phyloP scores from a whole-genome alignment of 1,140 invertebrate genomes.

The Drosophila mojavensis region DNA sequence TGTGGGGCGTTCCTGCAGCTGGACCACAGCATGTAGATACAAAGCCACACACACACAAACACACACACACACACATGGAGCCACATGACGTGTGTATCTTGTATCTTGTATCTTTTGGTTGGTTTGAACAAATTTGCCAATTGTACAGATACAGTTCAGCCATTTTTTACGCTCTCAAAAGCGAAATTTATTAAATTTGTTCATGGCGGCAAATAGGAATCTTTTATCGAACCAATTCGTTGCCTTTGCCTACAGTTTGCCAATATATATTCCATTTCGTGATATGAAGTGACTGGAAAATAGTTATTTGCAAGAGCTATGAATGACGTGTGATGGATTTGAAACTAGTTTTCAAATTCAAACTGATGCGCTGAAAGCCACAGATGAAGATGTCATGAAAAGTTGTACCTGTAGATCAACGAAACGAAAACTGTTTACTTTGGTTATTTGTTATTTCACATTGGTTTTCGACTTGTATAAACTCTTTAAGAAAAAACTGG shows the following conservation, averaged over 20 bases:
- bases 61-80: background rate
- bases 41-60: conserved; percentile 15
- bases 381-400: too few relatives aligned
- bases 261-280: too few relatives aligned
- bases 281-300: background rate
- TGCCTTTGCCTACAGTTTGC: too few relatives aligned
- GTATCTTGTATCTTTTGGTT: conserved; percentile 22
- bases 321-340: too few relatives aligned
- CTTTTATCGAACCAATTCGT: background rate
- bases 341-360: too few relatives aligned
- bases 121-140: conserved; percentile 61
- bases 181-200: conserved; percentile 19
- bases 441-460: too few relatives aligned
- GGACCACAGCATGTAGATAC: conserved; percentile 38
- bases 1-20: conserved; percentile 23
- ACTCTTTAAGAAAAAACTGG: too few relatives aligned
- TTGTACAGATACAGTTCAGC: conserved; percentile 47
- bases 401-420: too few relatives aligned
- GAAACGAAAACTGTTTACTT: too few relatives aligned
- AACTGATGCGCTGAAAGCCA: too few relatives aligned
- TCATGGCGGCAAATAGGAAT: conserved; percentile 6
- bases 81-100: conserved; percentile 76
- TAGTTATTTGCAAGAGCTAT: background rate
- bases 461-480: too few relatives aligned
- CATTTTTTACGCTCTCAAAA: conserved; percentile 53